Evolutionary conservation across 2,797 vertebrate genomes (phyloP).

Genomic region (Halcyon leucocephala): DNA sequence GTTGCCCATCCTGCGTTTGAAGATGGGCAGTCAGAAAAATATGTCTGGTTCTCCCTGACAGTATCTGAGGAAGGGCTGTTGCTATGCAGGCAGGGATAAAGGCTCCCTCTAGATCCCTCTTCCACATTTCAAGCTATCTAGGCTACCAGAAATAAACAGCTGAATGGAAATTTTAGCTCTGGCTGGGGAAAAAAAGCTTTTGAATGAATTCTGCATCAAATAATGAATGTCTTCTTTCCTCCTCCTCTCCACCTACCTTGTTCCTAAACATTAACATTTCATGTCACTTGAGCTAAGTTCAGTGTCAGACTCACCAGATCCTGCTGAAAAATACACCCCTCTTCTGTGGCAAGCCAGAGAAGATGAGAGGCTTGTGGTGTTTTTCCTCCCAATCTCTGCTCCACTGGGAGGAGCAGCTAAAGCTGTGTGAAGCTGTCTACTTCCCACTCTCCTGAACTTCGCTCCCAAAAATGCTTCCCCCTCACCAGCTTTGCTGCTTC

Average conservation of each 20-base stretch:
- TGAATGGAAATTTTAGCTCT: slow-evolving; percentile 62
- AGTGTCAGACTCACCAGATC: slow-evolving; percentile 60
- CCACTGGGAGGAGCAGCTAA: slow-evolving; percentile 16
- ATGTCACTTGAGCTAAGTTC: slow-evolving; percentile 62
- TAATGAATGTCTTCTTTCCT: slow-evolving; percentile 59
- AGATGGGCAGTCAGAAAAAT: neutral
- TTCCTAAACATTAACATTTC: slow-evolving; percentile 67
- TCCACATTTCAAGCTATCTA: neutral
- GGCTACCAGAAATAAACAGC: slow-evolving; percentile 38
- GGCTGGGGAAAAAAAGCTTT: slow-evolving; percentile 45
- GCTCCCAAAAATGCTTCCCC: neutral
- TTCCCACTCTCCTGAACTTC: slow-evolving; percentile 45
- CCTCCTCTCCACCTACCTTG: slow-evolving; percentile 62
- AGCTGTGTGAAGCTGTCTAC: slow-evolving; percentile 28
- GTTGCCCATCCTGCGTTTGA: neutral
- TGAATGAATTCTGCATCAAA: slow-evolving; percentile 62
- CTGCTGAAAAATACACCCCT: slow-evolving; percentile 50
- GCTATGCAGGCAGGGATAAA: neutral
- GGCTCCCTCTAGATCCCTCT: neutral
- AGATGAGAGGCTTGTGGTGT: slow-evolving; percentile 41
- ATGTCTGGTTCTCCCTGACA: neutral
- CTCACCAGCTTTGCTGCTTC: neutral
- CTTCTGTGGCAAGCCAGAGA: slow-evolving; percentile 18
- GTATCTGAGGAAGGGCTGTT: neutral
- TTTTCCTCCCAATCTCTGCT: slow-evolving; percentile 43